Conservation (phyloP, 2,888 invertebrate species). For the Melanchra persicariae region DNA sequence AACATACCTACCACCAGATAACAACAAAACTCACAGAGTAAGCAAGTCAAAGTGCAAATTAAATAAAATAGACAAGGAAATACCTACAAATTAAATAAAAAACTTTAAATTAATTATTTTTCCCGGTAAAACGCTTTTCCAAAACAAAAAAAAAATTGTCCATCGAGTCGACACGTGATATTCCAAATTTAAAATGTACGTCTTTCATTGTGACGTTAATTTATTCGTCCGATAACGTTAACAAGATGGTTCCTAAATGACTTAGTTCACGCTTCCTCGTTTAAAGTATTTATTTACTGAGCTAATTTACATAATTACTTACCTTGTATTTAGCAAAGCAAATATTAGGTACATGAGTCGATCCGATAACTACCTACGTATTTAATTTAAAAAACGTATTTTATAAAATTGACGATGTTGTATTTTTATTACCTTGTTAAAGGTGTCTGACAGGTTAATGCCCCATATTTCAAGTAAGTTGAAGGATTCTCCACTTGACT, state of each 20-base stretch:
- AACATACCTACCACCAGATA: no score
- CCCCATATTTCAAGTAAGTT: no score
- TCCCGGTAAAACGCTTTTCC: background rate
- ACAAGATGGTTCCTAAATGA: constrained; percentile 3
- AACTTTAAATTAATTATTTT: background rate
- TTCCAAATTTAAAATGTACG: constrained; percentile 17
- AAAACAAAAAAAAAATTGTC: background rate
- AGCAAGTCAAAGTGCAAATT: background rate
- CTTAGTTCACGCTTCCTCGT: constrained; percentile 8
- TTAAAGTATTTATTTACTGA: constrained; percentile 15
- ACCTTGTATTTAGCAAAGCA: background rate
- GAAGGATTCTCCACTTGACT: no score
- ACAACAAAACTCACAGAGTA: no score
- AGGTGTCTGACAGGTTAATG: background rate
- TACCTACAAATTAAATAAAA: no score
- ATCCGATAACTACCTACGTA: no score
- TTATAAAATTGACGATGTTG: background rate
- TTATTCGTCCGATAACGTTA: constrained; percentile 18
- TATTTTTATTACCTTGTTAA: background rate
- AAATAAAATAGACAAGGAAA: background rate
- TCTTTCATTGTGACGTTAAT: background rate
- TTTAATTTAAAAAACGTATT: no score
- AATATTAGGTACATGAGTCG: background rate
- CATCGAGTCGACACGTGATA: background rate
- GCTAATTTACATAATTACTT: background rate